Percentiles rank a stretch among this genome's conserved stretches.
Evolutionary conservation across 2,888 invertebrate species (phyloP).

Genomic region (Nebria salina): DNA sequence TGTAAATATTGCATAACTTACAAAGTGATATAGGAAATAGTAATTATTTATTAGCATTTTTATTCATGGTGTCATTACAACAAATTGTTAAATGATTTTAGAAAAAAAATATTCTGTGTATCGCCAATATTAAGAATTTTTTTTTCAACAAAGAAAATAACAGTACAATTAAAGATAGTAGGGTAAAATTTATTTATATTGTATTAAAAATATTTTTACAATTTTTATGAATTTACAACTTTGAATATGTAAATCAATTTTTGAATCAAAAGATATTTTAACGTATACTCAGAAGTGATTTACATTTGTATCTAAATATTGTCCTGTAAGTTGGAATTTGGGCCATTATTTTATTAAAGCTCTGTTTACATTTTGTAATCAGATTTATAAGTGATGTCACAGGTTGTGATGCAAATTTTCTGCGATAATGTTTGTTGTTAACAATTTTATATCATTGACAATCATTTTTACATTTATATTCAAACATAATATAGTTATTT

Average conservation of each 20-base stretch:
- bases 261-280: too few species aligned
- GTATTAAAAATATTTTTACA: too few species aligned
- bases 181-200: too few species aligned
- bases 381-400: slow-evolving; percentile 11
- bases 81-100: background rate
- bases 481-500: slow-evolving; percentile 14
- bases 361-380: background rate
- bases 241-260: too few species aligned
- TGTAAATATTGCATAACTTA: background rate
- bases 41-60: slow-evolving; percentile 32
- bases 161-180: too few species aligned
- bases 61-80: slow-evolving; percentile 18
- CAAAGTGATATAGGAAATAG: slow-evolving; percentile 31
- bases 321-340: too few species aligned
- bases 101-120: slow-evolving; percentile 15
- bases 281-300: background rate
- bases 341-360: too few species aligned
- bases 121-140: slow-evolving; percentile 3
- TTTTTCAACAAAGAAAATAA: background rate
- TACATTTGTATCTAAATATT: background rate
- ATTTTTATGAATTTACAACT: too few species aligned
- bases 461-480: background rate
- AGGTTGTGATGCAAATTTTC: slow-evolving; percentile 17
- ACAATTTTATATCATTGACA: background rate
- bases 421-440: slow-evolving; percentile 37